Conservation (phyloP, 2,113 vertebrate species). For the Pionites leucogaster region DNA sequence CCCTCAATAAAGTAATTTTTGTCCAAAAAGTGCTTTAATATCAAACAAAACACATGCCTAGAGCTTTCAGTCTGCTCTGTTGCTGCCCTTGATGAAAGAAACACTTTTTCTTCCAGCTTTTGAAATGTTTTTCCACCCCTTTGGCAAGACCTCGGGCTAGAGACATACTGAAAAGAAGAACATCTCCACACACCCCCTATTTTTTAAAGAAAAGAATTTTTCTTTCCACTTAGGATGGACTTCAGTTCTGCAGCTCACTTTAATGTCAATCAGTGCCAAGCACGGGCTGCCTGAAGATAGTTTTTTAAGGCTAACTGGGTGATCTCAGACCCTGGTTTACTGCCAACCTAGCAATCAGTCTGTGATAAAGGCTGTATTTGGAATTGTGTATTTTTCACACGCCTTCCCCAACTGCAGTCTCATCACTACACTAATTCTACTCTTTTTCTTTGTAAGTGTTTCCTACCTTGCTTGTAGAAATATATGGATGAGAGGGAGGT, state of each 20-base stretch:
- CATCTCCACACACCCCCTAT: neutral
- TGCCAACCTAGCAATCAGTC: neutral
- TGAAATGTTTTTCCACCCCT: neutral
- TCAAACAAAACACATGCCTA: neutral
- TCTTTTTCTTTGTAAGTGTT: neutral
- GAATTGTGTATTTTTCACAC: neutral
- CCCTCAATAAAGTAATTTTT: neutral
- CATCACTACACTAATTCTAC: neutral
- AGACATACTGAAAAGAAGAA: neutral
- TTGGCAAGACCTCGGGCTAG: neutral
- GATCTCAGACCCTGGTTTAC: neutral
- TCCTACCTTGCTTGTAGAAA: no score
- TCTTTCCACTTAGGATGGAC: neutral
- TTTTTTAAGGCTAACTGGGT: neutral
- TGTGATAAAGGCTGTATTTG: neutral
- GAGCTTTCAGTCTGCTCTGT: neutral
- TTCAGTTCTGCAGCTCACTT: neutral
- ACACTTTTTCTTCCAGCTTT: neutral
- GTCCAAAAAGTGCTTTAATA: neutral
- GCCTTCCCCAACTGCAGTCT: neutral
- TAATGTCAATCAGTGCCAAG: neutral
- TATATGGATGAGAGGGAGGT: fast-evolving
- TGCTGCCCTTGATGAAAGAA: neutral
- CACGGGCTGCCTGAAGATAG: neutral
- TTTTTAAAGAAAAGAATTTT: neutral